Evolutionary conservation across 2,888 invertebrate species (phyloP).

Genomic region (Trissonchulus latispiculum): DNA sequence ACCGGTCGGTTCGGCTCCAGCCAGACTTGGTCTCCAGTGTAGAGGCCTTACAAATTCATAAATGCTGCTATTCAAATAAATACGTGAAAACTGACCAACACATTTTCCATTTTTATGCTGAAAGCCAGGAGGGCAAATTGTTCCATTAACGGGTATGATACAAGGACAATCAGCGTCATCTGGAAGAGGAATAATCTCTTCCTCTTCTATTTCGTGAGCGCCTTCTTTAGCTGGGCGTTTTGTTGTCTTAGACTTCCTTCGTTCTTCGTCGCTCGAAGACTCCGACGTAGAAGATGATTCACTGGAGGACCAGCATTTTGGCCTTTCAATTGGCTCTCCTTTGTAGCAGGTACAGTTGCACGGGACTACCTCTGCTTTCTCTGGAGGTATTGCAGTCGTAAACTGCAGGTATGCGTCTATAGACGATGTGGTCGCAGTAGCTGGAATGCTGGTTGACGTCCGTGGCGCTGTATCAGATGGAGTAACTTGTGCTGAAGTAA

Average conservation of each 20-base stretch:
- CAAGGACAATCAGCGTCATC: constrained; percentile 16
- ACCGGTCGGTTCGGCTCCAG: too few relatives aligned
- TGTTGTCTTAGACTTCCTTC: not conserved
- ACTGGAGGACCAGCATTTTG: too few relatives aligned
- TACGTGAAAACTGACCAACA: constrained; percentile 1
- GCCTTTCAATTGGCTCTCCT: too few relatives aligned
- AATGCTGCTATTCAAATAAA: not conserved
- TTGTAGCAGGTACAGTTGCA: constrained; percentile 14
- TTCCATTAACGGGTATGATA: constrained; percentile 3
- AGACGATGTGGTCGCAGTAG: too few relatives aligned
- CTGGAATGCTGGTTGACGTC: too few relatives aligned
- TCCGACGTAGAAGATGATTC: too few relatives aligned
- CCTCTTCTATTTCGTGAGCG: not conserved
- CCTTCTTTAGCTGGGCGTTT: not conserved
- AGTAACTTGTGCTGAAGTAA: too few relatives aligned
- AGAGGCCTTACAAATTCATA: not conserved
- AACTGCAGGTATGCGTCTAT: not conserved
- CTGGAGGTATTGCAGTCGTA: not conserved
- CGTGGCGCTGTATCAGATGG: too few relatives aligned
- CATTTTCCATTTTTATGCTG: not conserved
- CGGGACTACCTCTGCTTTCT: constrained; percentile 3
- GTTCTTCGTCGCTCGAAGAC: too few relatives aligned
- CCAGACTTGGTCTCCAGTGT: too few relatives aligned
- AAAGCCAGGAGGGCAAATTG: constrained; percentile 14
- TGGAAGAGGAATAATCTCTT: too few relatives aligned